Evolutionary conservation across 2,797 vertebrate genomes (phyloP).

Genomic region (Enteromius anoplus): DNA sequence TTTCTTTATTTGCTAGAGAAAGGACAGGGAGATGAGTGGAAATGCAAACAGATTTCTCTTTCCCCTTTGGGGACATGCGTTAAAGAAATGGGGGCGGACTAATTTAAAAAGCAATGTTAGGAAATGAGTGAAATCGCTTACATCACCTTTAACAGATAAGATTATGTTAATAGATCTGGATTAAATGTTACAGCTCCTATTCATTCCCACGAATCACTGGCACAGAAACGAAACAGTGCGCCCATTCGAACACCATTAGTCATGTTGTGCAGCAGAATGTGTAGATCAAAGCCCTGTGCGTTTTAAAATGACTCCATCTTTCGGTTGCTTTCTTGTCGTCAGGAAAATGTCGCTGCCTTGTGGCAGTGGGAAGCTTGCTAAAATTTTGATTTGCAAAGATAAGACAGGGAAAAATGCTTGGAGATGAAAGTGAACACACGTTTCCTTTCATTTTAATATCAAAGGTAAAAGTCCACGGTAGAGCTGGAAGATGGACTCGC

Average conservation of each 20-base stretch:
- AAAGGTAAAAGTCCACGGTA: slow-evolving; percentile 42
- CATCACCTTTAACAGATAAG: slow-evolving; percentile 11
- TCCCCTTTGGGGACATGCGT: neutral
- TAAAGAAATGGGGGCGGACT: neutral
- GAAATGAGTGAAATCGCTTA: neutral
- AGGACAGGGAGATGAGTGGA: neutral
- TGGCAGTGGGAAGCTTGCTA: slow-evolving; percentile 29
- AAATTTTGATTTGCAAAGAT: slow-evolving; percentile 35
- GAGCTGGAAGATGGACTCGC: slow-evolving; percentile 20
- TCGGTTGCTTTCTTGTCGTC: slow-evolving; percentile 31
- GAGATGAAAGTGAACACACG: slow-evolving; percentile 43
- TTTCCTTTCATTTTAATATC: slow-evolving; percentile 48
- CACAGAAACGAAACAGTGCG: neutral
- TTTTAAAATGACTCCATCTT: slow-evolving; percentile 34
- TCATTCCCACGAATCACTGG: slow-evolving; percentile 20
- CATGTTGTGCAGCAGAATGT: slow-evolving; percentile 9
- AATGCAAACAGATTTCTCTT: neutral
- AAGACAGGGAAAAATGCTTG: slow-evolving; percentile 10
- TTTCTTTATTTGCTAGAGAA: neutral
- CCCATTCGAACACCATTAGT: slow-evolving; percentile 39
- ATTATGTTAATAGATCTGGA: slow-evolving; percentile 13
- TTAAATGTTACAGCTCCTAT: slow-evolving; percentile 13
- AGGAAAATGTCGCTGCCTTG: slow-evolving; percentile 44
- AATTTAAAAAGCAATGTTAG: slow-evolving; percentile 2
- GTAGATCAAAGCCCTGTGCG: slow-evolving; percentile 29